These are phyloP conservation scores for Temnothorax longispinosus DNA, from an alignment of 1,140 invertebrate species.

Conservation along the genomic window DNA sequence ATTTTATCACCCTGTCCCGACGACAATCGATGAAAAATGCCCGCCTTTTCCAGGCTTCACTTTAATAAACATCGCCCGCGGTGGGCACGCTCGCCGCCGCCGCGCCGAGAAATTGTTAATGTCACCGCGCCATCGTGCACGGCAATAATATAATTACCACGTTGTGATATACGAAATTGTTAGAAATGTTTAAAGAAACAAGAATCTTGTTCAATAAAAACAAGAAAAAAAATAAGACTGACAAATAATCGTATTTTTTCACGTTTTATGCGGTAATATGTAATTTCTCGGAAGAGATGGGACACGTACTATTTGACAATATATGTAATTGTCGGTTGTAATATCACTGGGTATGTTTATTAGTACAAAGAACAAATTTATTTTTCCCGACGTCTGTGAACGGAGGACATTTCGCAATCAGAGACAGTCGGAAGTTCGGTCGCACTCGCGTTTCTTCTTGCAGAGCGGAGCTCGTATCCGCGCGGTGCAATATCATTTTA, in stretches of 20 bases:
- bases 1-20: slow-evolving; percentile 34
- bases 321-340: neutral
- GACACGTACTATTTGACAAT: neutral
- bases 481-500: slow-evolving; percentile 39
- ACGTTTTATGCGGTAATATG: neutral
- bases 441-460: slow-evolving; percentile 7
- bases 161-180: neutral
- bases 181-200: neutral
- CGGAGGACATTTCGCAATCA: neutral
- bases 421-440: neutral
- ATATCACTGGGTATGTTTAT: too few species aligned
- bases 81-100: slow-evolving; percentile 11
- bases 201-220: neutral
- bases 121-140: neutral
- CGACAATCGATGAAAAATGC: slow-evolving; percentile 25
- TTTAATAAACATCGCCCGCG: slow-evolving; percentile 56
- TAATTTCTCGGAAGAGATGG: neutral
- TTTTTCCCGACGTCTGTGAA: neutral
- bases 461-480: neutral
- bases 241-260: neutral
- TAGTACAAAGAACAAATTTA: neutral
- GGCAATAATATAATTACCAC: slow-evolving; percentile 22
- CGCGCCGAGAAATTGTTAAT: slow-evolving; percentile 34
- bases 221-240: neutral
- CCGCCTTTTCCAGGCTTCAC: slow-evolving; percentile 10